Conservation (phyloP, 2,113 vertebrate species). For the Otocyon megalotis region DNA sequence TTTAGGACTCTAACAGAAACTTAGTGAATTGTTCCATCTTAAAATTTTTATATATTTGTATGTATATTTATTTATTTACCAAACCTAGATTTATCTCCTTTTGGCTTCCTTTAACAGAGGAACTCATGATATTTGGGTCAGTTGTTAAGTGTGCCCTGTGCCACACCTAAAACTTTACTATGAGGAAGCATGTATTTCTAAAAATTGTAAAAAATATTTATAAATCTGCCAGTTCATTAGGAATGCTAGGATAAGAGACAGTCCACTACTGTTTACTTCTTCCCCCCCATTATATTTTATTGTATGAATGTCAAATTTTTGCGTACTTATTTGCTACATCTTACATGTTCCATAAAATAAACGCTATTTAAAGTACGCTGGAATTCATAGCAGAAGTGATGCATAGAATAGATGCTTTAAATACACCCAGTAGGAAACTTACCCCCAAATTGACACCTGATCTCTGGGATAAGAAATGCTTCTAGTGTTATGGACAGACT, state of each 20-base stretch:
- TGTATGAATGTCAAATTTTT: constrained; percentile 43
- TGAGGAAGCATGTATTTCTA: background rate
- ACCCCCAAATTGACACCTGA: background rate
- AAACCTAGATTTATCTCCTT: background rate
- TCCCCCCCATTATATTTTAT: background rate
- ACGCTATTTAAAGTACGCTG: constrained; percentile 60
- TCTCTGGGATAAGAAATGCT: background rate
- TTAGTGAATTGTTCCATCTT: background rate
- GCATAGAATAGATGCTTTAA: constrained; percentile 34
- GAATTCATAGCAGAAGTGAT: constrained; percentile 59
- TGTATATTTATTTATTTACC: background rate
- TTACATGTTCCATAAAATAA: constrained; percentile 60
- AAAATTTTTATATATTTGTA: background rate
- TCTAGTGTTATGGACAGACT: constrained; percentile 8
- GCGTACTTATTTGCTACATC: background rate
- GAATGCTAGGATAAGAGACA: background rate
- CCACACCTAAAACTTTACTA: background rate
- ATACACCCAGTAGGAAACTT: background rate
- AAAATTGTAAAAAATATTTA: background rate
- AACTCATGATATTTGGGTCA: background rate
- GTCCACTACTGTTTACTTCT: background rate
- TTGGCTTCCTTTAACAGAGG: background rate
- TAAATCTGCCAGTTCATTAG: background rate
- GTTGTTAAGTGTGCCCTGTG: background rate
- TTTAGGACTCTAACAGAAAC: background rate